Conservation (phyloP, 2,888 invertebrate genomes). For the Leuctra nigra region DNA sequence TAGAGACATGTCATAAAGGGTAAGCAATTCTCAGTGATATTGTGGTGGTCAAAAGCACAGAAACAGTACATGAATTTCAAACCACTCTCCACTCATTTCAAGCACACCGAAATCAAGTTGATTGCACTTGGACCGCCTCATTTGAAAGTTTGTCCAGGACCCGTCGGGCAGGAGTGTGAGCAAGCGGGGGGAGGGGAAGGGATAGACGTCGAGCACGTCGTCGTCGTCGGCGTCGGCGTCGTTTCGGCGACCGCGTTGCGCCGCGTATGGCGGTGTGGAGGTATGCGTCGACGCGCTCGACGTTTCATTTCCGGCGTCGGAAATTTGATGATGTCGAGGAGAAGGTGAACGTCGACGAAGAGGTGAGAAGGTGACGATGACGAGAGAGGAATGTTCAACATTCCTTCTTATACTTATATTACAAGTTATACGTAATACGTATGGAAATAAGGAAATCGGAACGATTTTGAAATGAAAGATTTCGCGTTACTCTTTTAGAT, state of each 20-base stretch:
- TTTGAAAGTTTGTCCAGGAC: not conserved
- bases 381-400: too few relatives aligned
- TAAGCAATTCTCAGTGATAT: too few relatives aligned
- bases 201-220: slow-evolving; percentile 3
- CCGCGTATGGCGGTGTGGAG: slow-evolving; percentile 2
- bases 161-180: not conserved
- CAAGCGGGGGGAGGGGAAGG: not conserved
- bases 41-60: too few relatives aligned
- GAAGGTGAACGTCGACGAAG: slow-evolving; percentile 16
- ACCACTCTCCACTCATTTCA: too few relatives aligned
- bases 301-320: slow-evolving; percentile 24
- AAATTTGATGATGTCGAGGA: slow-evolving; percentile 24
- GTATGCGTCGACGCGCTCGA: not conserved
- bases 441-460: too few relatives aligned
- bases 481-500: too few relatives aligned
- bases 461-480: too few relatives aligned
- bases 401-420: too few relatives aligned
- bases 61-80: too few relatives aligned
- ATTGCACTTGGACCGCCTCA: slow-evolving; percentile 7
- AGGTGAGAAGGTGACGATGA: slow-evolving; percentile 1
- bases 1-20: too few relatives aligned
- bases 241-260: slow-evolving; percentile 9
- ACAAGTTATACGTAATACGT: too few relatives aligned
- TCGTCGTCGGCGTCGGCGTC: not conserved
- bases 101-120: not conserved